phyloP scores from a whole-genome alignment of 2,797 vertebrate species.

The Melanotaenia parkinsoni region DNA sequence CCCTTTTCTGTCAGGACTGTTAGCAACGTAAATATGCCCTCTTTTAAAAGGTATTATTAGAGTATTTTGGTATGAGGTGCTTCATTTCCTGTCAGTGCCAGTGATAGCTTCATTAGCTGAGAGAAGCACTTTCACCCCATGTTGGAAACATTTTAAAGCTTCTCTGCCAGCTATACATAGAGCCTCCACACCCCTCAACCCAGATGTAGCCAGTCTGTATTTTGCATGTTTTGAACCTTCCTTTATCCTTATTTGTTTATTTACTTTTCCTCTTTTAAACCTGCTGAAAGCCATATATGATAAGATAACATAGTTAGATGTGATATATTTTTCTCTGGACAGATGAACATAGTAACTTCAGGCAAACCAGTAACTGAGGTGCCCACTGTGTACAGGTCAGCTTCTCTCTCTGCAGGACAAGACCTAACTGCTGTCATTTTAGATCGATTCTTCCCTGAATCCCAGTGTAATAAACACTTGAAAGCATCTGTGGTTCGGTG shows the following conservation, averaged over 20 bases:
- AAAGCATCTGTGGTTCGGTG: conserved; percentile 66
- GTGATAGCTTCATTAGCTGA: conserved; percentile 14
- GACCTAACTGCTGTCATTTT: conserved; percentile 80
- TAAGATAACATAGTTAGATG: conserved; percentile 37
- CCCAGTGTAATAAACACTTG: conserved; percentile 79
- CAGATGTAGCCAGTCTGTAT: background rate
- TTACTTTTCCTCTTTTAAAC: conserved; percentile 4
- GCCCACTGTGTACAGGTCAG: conserved; percentile 58
- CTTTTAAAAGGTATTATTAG: background rate
- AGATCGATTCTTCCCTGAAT: conserved; percentile 74
- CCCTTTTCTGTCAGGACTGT: conserved; percentile 4
- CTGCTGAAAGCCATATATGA: conserved; percentile 30
- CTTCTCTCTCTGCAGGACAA: conserved; percentile 60
- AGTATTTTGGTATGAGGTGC: background rate
- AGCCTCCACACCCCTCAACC: background rate
- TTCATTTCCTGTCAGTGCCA: conserved; percentile 19
- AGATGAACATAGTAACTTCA: conserved; percentile 57
- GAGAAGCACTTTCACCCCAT: background rate
- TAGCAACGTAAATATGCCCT: background rate
- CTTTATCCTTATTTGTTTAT: background rate
- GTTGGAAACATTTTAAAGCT: background rate
- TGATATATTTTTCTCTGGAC: conserved; percentile 29
- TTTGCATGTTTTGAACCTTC: conserved; percentile 20
- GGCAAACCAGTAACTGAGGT: conserved; percentile 44
- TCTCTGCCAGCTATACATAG: background rate